Evolutionary conservation across 2,797 vertebrate species (phyloP).

Genomic region (Pseudochirops cupreus): DNA sequence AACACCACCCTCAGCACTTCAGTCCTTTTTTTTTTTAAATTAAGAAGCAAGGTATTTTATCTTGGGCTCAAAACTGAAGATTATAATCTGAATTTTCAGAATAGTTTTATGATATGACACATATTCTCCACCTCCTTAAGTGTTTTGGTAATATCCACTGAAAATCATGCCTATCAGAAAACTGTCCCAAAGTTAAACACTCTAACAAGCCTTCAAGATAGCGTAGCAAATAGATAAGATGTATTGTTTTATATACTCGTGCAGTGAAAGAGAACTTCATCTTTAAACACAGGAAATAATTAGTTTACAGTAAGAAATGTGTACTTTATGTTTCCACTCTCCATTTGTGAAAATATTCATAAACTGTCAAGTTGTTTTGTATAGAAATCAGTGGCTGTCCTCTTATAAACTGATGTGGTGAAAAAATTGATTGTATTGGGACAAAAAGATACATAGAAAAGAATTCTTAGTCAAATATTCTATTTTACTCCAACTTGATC

Average conservation of each 20-base stretch:
- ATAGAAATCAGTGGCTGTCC: slow-evolving; percentile 46
- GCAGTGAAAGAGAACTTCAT: slow-evolving; percentile 57
- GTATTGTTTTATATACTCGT: slow-evolving; percentile 68
- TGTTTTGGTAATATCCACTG: slow-evolving; percentile 39
- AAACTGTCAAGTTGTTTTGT: slow-evolving; percentile 55
- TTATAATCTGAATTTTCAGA: slow-evolving; percentile 79
- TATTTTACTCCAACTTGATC: slow-evolving; percentile 31
- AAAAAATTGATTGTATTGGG: slow-evolving; percentile 17
- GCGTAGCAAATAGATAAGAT: slow-evolving; percentile 71
- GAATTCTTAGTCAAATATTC: slow-evolving; percentile 58
- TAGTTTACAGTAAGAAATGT: slow-evolving; percentile 66
- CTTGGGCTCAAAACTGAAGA: slow-evolving; percentile 76
- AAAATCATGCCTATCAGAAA: slow-evolving; percentile 66
- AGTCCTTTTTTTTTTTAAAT: slow-evolving; percentile 82
- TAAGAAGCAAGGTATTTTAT: slow-evolving; percentile 80
- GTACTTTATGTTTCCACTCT: slow-evolving; percentile 50
- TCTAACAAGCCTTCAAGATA: slow-evolving; percentile 70
- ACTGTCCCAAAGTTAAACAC: slow-evolving; percentile 69
- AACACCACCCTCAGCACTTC: slow-evolving; percentile 76
- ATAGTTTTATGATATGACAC: slow-evolving; percentile 72
- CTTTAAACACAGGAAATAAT: slow-evolving; percentile 69
- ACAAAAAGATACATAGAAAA: slow-evolving; percentile 64
- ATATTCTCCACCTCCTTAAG: slow-evolving; percentile 69
- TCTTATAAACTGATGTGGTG: slow-evolving; percentile 31
- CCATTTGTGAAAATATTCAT: slow-evolving; percentile 59